Evolutionary conservation across 2,797 vertebrate species (phyloP).

Genomic region (Emys orbicularis): DNA sequence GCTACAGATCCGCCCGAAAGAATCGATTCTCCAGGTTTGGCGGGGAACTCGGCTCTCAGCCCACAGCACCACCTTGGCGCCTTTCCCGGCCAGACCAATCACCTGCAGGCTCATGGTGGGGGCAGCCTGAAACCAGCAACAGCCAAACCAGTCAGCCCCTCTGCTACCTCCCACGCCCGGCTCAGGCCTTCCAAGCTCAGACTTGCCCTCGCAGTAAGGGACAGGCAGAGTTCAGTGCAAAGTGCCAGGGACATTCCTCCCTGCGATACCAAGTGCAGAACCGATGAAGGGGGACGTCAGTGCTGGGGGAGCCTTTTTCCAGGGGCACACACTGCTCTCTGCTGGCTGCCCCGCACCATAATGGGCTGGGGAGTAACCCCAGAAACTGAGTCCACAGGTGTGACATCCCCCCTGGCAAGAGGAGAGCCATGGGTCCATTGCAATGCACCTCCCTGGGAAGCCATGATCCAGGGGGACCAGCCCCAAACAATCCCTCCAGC

Average conservation of each 20-base stretch:
- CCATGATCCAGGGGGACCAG: neutral
- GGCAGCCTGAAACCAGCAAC: conserved; percentile 79
- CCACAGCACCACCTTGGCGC: conserved; percentile 92
- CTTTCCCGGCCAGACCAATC: conserved; percentile 87
- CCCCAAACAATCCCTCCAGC: neutral
- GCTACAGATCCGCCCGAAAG: conserved; percentile 86
- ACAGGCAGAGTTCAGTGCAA: no score
- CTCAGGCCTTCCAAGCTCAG: no score
- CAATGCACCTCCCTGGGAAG: neutral
- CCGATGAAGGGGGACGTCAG: neutral
- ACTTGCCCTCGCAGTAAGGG: neutral
- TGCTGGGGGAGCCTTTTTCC: neutral
- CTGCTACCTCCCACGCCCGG: rapidly evolving
- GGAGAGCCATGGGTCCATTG: neutral
- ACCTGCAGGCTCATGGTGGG: conserved; percentile 93
- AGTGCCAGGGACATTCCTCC: no score
- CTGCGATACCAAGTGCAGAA: neutral
- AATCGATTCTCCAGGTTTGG: conserved; percentile 88
- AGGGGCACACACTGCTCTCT: neutral
- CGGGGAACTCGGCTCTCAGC: conserved; percentile 87
- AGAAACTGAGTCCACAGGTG: neutral
- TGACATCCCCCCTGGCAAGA: neutral
- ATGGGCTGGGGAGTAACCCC: neutral
- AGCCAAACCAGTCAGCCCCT: neutral
- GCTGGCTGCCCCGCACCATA: neutral